Conservation (phyloP, 1,140 invertebrate species). For the Drosophila lacertosa region DNA sequence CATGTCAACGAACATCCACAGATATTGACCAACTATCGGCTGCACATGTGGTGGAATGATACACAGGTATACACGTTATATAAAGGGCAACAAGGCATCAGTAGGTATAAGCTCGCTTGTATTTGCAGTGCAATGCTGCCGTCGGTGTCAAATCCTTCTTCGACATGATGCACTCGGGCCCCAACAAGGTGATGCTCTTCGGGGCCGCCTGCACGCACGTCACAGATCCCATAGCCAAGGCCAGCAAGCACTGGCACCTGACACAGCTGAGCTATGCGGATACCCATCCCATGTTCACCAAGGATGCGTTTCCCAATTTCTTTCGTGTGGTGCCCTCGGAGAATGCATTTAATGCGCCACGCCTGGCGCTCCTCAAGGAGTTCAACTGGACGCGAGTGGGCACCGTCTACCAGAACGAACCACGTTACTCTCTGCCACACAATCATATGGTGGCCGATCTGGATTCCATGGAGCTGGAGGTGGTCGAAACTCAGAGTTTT, state of each 20-base stretch:
- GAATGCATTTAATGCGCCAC: constrained; percentile 97
- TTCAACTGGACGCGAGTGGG: constrained; percentile 99
- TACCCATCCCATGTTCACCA: constrained; percentile 99
- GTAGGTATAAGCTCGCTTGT: constrained; percentile 32
- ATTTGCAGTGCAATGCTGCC: constrained; percentile 96
- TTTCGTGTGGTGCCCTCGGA: constrained; percentile 98
- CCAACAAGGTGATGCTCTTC: constrained; percentile 97
- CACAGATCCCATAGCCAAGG: constrained; percentile 98
- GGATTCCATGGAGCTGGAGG: constrained; percentile 91
- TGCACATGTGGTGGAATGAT: constrained; percentile 98
- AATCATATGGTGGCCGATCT: constrained; percentile 95
- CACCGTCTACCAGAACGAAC: constrained; percentile 98
- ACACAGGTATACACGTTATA: constrained; percentile 91
- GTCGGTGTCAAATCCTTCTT: constrained; percentile 99
- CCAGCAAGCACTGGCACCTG: constrained; percentile 97
- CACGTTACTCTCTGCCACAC: constrained; percentile 96
- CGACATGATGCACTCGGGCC: constrained; percentile 97
- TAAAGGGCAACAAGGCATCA: background rate
- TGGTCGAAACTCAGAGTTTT: constrained; percentile 96
- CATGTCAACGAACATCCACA: constrained; percentile 95
- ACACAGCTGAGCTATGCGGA: constrained; percentile 99
- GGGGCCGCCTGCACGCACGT: constrained; percentile 98
- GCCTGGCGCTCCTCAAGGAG: constrained; percentile 92
- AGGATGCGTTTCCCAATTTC: constrained; percentile 97
- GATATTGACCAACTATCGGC: constrained; percentile 92